Evolutionary conservation across 2,888 invertebrate species (phyloP).

Genomic region (Drymonia ruficornis): DNA sequence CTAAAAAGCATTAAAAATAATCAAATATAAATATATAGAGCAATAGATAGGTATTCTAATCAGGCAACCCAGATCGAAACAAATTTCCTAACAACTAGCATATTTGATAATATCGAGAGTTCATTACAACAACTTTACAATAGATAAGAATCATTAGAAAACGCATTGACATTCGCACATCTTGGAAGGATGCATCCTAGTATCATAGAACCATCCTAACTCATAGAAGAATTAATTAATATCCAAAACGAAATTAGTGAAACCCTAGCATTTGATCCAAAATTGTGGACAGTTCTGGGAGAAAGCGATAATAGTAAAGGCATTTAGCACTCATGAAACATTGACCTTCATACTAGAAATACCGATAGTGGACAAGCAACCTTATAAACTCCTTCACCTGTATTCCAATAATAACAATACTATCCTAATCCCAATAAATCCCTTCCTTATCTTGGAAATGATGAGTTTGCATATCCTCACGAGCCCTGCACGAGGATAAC

Average conservation of each 20-base stretch:
- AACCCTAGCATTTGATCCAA: no score
- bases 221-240: no score
- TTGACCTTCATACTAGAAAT: slow-evolving; percentile 26
- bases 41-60: no score
- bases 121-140: background rate
- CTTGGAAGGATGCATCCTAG: slow-evolving; percentile 21
- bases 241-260: no score
- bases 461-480: no score
- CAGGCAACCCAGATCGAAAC: slow-evolving; percentile 1
- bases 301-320: slow-evolving; percentile 15
- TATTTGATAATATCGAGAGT: background rate
- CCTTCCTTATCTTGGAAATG: no score
- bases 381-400: slow-evolving; percentile 21
- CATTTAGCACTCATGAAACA: slow-evolving; percentile 22
- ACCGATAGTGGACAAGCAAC: slow-evolving; percentile 22
- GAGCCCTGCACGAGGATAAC: background rate
- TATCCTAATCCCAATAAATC: no score
- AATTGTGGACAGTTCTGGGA: slow-evolving; percentile 10
- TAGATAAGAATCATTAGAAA: background rate
- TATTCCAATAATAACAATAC: slow-evolving; percentile 28
- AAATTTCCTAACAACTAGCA: background rate
- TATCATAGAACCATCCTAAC: slow-evolving; percentile 16
- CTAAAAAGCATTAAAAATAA: no score
- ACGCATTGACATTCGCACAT: no score
- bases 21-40: no score